These are phyloP conservation scores for Brachionus calyciflorus DNA, from an alignment of 1,140 invertebrate species.

Conservation along the genomic window DNA sequence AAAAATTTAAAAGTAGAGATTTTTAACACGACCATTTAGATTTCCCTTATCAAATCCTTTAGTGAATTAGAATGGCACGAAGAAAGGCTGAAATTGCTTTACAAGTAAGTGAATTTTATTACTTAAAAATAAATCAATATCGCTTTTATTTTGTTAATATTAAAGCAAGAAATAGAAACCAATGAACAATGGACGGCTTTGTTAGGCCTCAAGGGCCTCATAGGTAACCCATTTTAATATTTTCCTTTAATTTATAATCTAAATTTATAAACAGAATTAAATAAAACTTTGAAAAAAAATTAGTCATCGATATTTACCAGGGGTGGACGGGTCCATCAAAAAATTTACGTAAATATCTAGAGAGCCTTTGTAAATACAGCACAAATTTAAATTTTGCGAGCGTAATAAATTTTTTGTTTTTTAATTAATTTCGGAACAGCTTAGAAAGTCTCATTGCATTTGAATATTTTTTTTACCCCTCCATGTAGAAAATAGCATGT, in stretches of 20 bases:
- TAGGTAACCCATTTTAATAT: constrained; percentile 65
- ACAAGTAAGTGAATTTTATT: constrained; percentile 49
- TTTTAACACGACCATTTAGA: too few relatives aligned
- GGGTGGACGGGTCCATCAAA: constrained; percentile 35
- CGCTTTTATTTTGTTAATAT: not conserved
- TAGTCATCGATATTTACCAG: constrained; percentile 41
- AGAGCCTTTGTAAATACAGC: not conserved
- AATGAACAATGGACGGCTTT: constrained; percentile 83
- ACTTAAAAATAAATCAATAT: not conserved
- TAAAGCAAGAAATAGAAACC: constrained; percentile 61
- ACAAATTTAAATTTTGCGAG: constrained; percentile 1
- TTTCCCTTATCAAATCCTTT: not conserved
- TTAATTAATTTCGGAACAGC: too few relatives aligned
- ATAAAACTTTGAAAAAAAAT: not conserved
- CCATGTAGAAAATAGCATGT: too few relatives aligned
- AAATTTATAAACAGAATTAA: too few relatives aligned
- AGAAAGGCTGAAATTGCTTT: constrained; percentile 58
- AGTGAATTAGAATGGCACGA: constrained; percentile 52
- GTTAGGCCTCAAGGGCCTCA: constrained; percentile 71
- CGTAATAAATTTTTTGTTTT: not conserved
- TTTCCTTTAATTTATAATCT: constrained; percentile 27
- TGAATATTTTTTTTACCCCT: too few relatives aligned
- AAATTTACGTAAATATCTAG: not conserved
- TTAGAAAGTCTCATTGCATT: too few relatives aligned
- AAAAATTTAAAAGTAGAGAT: too few relatives aligned